Evolutionary conservation across 2,797 vertebrate genomes (phyloP), one percentile per base, ranked within the genome.

Genomic region (Hipposideros larvatus): DNA sequence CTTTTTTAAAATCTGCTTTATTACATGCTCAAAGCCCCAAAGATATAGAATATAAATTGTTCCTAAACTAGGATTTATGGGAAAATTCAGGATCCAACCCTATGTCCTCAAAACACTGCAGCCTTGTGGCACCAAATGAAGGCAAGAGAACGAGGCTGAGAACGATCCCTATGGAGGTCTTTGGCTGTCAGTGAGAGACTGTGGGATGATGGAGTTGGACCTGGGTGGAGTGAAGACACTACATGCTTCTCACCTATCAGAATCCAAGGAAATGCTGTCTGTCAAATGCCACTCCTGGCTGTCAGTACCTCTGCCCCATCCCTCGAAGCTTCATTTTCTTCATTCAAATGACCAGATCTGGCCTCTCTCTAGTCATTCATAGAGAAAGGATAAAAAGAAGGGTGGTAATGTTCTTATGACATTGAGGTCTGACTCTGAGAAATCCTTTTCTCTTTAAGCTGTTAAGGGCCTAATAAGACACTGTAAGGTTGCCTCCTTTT

Each of bases 31-130:
- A 82, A 74, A 53, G 34, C 19, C 59, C 75, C 31, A 57, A 82
- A 95, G 79, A 41, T 21, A 51, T 13, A 18, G 51, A 80, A 82
- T 14, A 51, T 46, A 68, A 79, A 89, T 85, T 31, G 9, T 31
- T 93, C 26, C 70, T 68, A 95, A 92, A 66, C 26, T 31, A 93
- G 91, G 21, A 77, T 92, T 57, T 53, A 57, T 73, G 51, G 6
- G 51, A 48, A 92, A 86, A 80, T 53, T 48, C 28, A 77, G 11
- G 63, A 79, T 73, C 55, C 22, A 88, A 24, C 14, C 55, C 19
- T n/a, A 14, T 34, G 3, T 13, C 13, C 26, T 79, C n/a, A 43
- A 48, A 91, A 66, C 6, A 48, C 8, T 61, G n/a, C 31, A 61
- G 43, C 55, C 43, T 61, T 53, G 7, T 43, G 57, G 43, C 57